These are phyloP conservation scores for Muscicapa striata DNA, from an alignment of 2,797 vertebrate species.

Conservation along the genomic window DNA sequence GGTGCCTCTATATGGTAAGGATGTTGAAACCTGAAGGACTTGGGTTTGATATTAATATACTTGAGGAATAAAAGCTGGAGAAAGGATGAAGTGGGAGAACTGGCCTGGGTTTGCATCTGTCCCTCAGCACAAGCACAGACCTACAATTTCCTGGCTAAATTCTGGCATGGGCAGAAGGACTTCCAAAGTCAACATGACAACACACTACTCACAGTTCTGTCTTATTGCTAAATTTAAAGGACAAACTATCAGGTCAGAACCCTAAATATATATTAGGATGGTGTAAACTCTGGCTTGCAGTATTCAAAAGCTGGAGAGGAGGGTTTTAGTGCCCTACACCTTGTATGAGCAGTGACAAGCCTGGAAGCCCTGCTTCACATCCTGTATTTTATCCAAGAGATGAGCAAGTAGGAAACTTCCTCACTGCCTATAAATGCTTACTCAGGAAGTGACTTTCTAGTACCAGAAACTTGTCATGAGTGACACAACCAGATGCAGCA, in stretches of 20 bases:
- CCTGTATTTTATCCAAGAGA: not conserved
- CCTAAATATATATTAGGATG: not conserved
- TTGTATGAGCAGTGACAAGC: not conserved
- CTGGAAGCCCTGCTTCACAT: not conserved
- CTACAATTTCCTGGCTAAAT: not conserved
- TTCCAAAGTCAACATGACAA: not conserved
- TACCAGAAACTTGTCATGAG: not conserved
- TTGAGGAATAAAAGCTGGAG: not conserved
- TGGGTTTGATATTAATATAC: not conserved
- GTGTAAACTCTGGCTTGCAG: not conserved
- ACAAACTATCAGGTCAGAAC: not conserved
- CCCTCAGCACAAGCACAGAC: not conserved
- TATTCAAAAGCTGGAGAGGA: not conserved
- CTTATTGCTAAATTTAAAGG: not conserved
- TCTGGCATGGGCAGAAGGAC: not conserved
- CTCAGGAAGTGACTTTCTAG: not conserved
- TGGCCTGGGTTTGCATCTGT: not conserved
- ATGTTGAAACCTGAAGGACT: not conserved
- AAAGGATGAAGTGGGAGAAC: not conserved
- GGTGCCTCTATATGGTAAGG: not conserved
- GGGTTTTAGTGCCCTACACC: accelerated
- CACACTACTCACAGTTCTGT: not conserved
- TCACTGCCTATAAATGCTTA: not conserved
- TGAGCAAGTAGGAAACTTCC: not conserved
- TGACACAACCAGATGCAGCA: not conserved